A percentile compares a stretch with the other conserved stretches of the same genome.
Conservation (phyloP, 2,113 vertebrate genomes). For the Martes martes region DNA sequence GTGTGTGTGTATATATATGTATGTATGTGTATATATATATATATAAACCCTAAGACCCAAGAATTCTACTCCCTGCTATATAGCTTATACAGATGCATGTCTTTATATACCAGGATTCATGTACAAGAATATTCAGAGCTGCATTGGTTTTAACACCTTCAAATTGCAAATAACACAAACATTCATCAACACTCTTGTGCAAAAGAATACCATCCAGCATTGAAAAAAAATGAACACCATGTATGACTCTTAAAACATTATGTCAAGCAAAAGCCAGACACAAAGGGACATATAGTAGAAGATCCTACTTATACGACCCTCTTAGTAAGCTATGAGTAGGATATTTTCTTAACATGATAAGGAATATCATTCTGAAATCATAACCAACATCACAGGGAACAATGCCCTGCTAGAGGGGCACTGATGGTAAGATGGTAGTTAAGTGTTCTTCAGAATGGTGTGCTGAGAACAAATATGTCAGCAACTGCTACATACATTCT, state of each 20-base stretch:
- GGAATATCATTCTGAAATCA: background rate
- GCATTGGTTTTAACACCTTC: background rate
- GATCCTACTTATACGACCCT: background rate
- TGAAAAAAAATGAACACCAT: background rate
- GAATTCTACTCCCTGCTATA: background rate
- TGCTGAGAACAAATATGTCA: background rate
- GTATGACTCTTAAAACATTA: background rate
- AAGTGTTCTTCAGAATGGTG: background rate
- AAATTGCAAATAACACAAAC: background rate
- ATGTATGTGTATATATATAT: no score
- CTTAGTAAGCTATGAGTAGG: background rate
- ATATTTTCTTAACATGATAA: background rate
- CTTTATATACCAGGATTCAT: background rate
- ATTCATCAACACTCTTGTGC: background rate
- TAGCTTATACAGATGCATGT: background rate
- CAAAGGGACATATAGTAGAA: background rate
- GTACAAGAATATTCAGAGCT: background rate
- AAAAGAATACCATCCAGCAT: background rate
- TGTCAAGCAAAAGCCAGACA: background rate
- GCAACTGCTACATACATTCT: background rate
- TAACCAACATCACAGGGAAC: background rate
- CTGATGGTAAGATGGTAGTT: background rate
- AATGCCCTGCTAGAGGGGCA: background rate
- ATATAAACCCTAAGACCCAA: background rate
- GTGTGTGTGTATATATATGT: background rate